A percentile compares a stretch with the other conserved stretches of the same genome.
These are phyloP conservation scores for Trachymyrmex cornetzi DNA, from an alignment of 1,140 invertebrate species.

Conservation along the genomic window DNA sequence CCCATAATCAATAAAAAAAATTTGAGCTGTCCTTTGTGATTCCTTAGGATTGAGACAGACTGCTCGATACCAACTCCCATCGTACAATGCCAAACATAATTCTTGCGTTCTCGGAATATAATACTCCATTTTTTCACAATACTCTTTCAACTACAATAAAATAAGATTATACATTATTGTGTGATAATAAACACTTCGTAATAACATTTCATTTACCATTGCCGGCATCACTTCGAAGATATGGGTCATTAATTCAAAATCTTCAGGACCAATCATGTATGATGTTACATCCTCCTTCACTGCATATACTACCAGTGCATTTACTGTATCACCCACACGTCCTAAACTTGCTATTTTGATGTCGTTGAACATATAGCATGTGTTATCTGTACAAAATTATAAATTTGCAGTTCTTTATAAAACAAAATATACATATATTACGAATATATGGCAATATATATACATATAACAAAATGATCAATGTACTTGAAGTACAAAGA, in stretches of 20 bases:
- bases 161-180: conserved; percentile 15
- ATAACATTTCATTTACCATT: conserved; percentile 64
- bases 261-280: conserved; percentile 64
- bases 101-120: conserved; percentile 83
- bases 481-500: conserved; percentile 27
- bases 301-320: conserved; percentile 56
- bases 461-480: conserved; percentile 16
- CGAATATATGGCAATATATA: neutral
- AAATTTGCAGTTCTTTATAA: conserved; percentile 9
- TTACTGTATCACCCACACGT: conserved; percentile 72
- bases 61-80: conserved; percentile 79
- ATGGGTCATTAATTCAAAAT: conserved; percentile 75
- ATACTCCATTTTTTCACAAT: conserved; percentile 67
- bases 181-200: neutral
- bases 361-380: conserved; percentile 68
- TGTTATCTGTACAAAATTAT: conserved; percentile 68
- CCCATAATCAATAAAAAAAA: conserved; percentile 83
- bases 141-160: conserved; percentile 78
- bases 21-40: conserved; percentile 36
- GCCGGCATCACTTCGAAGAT: conserved; percentile 71
- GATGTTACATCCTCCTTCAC: neutral
- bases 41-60: conserved; percentile 69
- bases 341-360: conserved; percentile 76
- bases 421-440: neutral
- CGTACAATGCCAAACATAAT: conserved; percentile 81